Conservation (phyloP, 2,888 invertebrate species). For the Erpobdella octoculata region DNA sequence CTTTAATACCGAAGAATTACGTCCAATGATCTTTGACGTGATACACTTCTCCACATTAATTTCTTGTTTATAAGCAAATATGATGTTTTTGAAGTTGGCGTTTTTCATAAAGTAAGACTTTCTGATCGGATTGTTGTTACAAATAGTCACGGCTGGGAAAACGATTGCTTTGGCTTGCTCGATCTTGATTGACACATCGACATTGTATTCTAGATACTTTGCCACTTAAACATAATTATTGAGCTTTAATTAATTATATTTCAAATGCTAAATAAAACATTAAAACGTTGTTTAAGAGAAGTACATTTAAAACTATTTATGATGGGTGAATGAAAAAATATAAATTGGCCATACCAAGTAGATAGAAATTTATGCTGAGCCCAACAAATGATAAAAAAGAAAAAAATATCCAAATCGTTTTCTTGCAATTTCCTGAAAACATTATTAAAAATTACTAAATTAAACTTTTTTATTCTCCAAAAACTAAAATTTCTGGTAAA, state of each 20-base stretch:
- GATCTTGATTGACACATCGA: conserved; percentile 8
- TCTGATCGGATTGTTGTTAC: conserved; percentile 33
- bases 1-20: no score
- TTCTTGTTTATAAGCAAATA: background rate
- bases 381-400: background rate
- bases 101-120: conserved; percentile 2
- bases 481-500: no score
- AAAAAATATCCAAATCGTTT: background rate
- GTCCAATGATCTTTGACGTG: background rate
- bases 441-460: no score
- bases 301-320: background rate
- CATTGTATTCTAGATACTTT: conserved; percentile 18
- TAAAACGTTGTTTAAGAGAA: no score
- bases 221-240: conserved; percentile 4
- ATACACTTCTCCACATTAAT: background rate
- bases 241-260: background rate
- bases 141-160: conserved; percentile 33
- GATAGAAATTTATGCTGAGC: background rate
- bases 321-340: background rate
- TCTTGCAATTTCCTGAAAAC: background rate
- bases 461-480: no score
- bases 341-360: background rate
- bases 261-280: background rate
- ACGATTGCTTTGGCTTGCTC: conserved; percentile 8
- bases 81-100: background rate